Conservation (phyloP, 1,140 invertebrate genomes). For the Drosophila athabasca region DNA sequence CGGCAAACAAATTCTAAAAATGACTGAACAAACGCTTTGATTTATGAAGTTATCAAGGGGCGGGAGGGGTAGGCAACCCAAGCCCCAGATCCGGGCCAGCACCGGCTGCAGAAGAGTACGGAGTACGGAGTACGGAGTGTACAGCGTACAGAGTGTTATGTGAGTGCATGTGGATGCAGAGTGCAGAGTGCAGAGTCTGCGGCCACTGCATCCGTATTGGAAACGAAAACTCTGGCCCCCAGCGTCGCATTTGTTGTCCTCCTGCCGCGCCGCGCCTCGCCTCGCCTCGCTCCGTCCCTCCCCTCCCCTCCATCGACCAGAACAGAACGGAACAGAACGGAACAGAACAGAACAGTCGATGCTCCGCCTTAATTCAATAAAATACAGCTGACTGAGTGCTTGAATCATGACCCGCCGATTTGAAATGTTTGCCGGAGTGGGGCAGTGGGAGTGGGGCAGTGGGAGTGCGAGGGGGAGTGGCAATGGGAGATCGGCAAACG, state of each 20-base stretch:
- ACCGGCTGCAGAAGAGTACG: neutral
- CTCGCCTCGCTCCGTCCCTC: neutral
- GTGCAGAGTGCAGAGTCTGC: neutral
- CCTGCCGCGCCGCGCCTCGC: neutral
- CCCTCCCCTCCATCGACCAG: neutral
- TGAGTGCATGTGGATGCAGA: too few species aligned
- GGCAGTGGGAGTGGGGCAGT: neutral
- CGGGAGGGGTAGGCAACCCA: neutral
- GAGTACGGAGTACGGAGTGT: neutral
- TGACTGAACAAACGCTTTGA: constrained; percentile 80
- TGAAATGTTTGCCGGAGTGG: constrained; percentile 67
- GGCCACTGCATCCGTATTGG: constrained; percentile 33
- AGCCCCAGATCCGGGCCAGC: neutral
- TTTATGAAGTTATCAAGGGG: constrained; percentile 72
- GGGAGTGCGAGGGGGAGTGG: neutral
- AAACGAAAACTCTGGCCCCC: constrained; percentile 27
- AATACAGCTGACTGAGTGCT: constrained; percentile 81
- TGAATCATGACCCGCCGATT: constrained; percentile 79
- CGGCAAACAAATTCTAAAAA: constrained; percentile 78
- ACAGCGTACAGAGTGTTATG: too few species aligned
- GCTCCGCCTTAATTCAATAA: constrained; percentile 74
- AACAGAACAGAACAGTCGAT: constrained; percentile 24
- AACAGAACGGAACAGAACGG: constrained; percentile 29
- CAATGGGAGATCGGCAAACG: neutral
- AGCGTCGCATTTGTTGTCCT: constrained; percentile 64